These are phyloP conservation scores for Apamea epomidion DNA, from an alignment of 2,888 invertebrate species.

Conservation along the genomic window DNA sequence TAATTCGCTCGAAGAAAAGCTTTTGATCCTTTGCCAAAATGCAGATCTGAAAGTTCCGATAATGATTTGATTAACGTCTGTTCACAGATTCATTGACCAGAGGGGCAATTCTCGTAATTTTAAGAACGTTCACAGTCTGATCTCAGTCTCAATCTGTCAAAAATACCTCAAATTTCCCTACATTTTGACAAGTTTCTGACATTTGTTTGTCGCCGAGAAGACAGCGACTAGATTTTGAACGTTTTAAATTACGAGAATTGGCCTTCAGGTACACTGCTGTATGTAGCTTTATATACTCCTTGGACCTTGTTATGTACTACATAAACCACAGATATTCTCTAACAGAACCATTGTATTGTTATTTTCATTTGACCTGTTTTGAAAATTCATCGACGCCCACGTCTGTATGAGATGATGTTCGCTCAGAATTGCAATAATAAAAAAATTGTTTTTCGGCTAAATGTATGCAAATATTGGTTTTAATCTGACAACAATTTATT, in stretches of 20 bases:
- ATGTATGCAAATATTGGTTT: slow-evolving; percentile 6
- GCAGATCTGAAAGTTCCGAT: slow-evolving; percentile 8
- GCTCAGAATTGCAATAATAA: slow-evolving; percentile 35
- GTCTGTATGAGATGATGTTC: slow-evolving; percentile 20
- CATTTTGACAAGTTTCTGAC: too few species aligned
- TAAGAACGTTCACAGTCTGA: too few species aligned
- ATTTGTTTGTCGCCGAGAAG: too few species aligned
- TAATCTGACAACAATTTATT: background rate
- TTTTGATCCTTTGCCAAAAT: slow-evolving; percentile 44
- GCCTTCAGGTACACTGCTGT: background rate
- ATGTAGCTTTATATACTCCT: background rate
- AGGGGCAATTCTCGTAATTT: too few species aligned
- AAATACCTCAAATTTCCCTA: too few species aligned
- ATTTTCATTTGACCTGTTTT: slow-evolving; percentile 72
- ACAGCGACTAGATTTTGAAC: too few species aligned
- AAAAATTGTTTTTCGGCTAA: slow-evolving; percentile 15
- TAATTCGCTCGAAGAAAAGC: slow-evolving; percentile 20
- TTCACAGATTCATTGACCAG: slow-evolving; percentile 14
- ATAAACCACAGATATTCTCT: slow-evolving; percentile 31
- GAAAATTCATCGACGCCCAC: slow-evolving; percentile 64
- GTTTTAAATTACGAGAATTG: too few species aligned
- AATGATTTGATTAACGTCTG: slow-evolving; percentile 22
- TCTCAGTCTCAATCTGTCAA: too few species aligned
- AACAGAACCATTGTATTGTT: slow-evolving; percentile 53
- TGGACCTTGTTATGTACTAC: slow-evolving; percentile 27